Conservation (phyloP, 2,113 vertebrate genomes). For the Zosterops japonicus region DNA sequence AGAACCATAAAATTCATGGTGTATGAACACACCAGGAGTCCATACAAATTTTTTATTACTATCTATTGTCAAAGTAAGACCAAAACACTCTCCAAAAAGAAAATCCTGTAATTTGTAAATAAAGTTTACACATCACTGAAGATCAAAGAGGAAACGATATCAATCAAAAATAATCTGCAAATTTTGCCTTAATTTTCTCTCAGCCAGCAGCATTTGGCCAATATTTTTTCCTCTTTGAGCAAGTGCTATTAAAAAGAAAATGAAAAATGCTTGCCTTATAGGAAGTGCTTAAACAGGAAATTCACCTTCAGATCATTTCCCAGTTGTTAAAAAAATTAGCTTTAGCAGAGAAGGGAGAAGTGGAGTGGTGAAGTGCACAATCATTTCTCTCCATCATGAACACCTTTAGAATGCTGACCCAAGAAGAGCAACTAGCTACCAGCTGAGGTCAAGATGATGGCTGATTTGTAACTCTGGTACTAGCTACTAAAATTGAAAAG, state of each 20-base stretch:
- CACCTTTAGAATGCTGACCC: neutral
- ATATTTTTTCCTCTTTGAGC: neutral
- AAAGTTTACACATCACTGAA: neutral
- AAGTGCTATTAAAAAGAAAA: conserved; percentile 49
- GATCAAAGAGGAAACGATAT: neutral
- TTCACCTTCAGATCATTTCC: conserved; percentile 6
- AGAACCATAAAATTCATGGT: neutral
- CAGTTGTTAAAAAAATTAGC: neutral
- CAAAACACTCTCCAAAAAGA: neutral
- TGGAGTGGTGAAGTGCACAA: neutral
- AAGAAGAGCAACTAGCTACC: neutral
- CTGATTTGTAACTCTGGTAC: neutral
- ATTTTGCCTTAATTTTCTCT: conserved; percentile 10
- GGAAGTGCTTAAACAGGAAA: conserved; percentile 61
- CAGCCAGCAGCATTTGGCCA: neutral
- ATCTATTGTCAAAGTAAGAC: neutral
- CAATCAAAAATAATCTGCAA: neutral
- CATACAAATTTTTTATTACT: conserved; percentile 16
- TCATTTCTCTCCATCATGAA: neutral
- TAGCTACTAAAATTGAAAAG: conserved; percentile 46
- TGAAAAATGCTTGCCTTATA: neutral
- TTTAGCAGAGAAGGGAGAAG: neutral
- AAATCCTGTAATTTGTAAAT: neutral
- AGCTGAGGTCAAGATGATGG: neutral
- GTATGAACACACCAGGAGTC: conserved; percentile 19